Evolutionary conservation across 2,888 invertebrate species (phyloP), one percentile per base, ranked within the genome.

Genomic region (Ctenicera cuprea): DNA sequence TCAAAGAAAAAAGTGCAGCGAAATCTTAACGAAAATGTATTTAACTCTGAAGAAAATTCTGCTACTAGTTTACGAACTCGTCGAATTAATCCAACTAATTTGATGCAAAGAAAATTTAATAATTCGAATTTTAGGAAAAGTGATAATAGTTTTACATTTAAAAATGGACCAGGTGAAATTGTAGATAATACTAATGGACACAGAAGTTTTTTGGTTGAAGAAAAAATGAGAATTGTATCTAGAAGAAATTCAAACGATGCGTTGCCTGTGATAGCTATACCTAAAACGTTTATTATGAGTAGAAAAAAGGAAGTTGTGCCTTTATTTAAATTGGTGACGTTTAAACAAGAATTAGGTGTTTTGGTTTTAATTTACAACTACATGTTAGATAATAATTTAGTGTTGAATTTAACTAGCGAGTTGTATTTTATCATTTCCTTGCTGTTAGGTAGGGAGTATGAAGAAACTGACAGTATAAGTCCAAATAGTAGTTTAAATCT

Each of bases 371-470:
- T 94, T 43, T 94, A 94, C 77, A 87, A 89, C 57, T 83, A 85
- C 63, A 87, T 93, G 76, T 83, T 94, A 11, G 88, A 89, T 77
- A 88, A 89, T 80, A 90, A 91, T 82, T 86, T 93, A 64, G 89
- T 93, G 22, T 85, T 92, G 26, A 94, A 92, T 86, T 83, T 92
- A 3, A 90, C 91, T 76, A 90, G 91, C 0, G 94, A 94, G 85
- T 86, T 94, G 71, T 92, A 92, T 85, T 94, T 92, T 86, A 83
- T 94, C 20, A 89, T 93, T 80, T 91, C 92, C 0, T 87, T 94
- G 68, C 86, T 94, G 22, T 84, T 91, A 54, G 90, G 88, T 0
- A 88, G 89, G 76, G 89, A 90, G 74, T 85, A 76, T 65, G 80
- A 83, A 50, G 82, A 81, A 54, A 54, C 52, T 63, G 76, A 76